Evolutionary conservation across 2,113 vertebrate genomes (phyloP).

Genomic region (Aleadryas rufinucha): DNA sequence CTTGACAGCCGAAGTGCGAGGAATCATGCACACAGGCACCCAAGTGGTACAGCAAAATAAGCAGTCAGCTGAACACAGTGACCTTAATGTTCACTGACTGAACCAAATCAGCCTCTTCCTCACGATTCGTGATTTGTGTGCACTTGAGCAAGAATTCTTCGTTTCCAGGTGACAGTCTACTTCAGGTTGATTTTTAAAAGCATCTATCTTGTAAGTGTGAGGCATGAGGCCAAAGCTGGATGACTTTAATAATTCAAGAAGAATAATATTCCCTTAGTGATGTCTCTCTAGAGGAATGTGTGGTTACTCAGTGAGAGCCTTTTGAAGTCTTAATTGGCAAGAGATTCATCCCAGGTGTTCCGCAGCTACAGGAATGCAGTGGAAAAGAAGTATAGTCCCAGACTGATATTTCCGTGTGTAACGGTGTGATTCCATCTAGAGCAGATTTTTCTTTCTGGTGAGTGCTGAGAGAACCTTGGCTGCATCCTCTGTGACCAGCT

Average conservation of each 20-base stretch:
- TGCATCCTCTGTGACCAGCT: background rate
- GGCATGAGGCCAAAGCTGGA: background rate
- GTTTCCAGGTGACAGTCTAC: slow-evolving; percentile 4
- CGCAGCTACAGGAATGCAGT: background rate
- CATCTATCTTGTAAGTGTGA: background rate
- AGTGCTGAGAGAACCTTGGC: background rate
- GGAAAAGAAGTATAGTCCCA: background rate
- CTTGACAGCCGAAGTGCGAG: background rate
- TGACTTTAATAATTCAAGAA: slow-evolving; percentile 25
- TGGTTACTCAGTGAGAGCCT: background rate
- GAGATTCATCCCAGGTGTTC: background rate
- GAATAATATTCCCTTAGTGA: background rate
- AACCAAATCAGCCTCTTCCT: slow-evolving; percentile 25
- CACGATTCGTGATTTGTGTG: background rate
- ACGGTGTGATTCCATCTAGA: background rate
- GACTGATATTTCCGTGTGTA: background rate
- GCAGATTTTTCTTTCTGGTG: background rate
- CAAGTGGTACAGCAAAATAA: background rate
- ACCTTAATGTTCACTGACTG: slow-evolving; percentile 32
- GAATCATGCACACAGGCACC: background rate
- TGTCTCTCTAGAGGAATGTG: background rate
- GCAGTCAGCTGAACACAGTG: background rate
- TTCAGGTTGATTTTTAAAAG: slow-evolving; percentile 35
- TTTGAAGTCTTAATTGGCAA: slow-evolving; percentile 31
- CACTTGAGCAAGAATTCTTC: background rate